These are phyloP conservation scores for Galaxea fascicularis DNA, from an alignment of 92 coral and sea anemone genomes.

Conservation along the genomic window DNA sequence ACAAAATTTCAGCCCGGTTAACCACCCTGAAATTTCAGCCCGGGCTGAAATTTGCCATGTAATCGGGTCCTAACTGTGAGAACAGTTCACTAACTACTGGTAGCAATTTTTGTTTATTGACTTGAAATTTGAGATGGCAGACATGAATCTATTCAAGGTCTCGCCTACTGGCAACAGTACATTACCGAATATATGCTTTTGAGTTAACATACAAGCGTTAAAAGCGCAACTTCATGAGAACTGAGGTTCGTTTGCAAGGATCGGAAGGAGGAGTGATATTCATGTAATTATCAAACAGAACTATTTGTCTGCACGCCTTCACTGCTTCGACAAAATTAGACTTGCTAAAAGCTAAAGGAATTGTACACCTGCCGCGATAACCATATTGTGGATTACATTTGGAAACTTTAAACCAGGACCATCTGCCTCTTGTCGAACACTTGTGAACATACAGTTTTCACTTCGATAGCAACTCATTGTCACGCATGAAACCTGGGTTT, in stretches of 20 bases:
- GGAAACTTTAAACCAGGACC: background rate
- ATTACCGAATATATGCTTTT: no score
- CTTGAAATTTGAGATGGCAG: no score
- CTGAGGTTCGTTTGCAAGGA: background rate
- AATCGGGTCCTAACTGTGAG: no score
- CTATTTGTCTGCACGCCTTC: background rate
- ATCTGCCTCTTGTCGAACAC: slow-evolving; percentile 2
- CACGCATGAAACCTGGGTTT: background rate
- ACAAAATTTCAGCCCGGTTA: no score
- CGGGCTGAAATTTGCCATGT: no score
- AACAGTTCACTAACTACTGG: no score
- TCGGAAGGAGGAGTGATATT: background rate
- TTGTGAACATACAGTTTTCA: slow-evolving; percentile 3
- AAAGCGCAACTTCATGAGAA: no score
- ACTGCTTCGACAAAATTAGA: slow-evolving; percentile 24
- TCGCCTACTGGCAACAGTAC: no score
- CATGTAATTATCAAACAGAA: slow-evolving; percentile 8
- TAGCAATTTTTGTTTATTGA: no score
- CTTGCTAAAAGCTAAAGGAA: slow-evolving; percentile 3
- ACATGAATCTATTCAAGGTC: no score
- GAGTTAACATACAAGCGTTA: no score
- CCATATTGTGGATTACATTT: background rate
- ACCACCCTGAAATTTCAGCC: no score
- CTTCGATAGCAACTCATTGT: background rate
- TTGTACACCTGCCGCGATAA: slow-evolving; percentile 20